These are phyloP conservation scores for Petroica traversi DNA, from an alignment of 2,113 vertebrate species.

Conservation along the genomic window DNA sequence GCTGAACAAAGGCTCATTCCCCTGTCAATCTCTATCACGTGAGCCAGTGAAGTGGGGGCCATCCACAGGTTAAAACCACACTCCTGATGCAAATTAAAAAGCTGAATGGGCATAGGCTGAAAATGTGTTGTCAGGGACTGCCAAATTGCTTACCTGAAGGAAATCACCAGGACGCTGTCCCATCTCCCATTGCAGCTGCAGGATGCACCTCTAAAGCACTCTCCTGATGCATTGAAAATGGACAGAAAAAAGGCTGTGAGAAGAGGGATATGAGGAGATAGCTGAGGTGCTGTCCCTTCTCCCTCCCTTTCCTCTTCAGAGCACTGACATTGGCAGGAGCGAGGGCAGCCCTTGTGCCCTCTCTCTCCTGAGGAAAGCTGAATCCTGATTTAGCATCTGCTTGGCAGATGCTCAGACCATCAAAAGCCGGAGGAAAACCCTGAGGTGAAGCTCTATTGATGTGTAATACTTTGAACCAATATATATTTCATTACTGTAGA, in stretches of 20 bases:
- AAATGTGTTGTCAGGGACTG: not conserved
- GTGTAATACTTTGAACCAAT: not conserved
- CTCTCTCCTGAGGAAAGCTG: not conserved
- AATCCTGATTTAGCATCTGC: not conserved
- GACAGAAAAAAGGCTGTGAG: not conserved
- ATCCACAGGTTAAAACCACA: not conserved
- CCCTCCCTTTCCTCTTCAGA: not conserved
- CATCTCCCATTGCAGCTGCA: not conserved
- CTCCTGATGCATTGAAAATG: not conserved
- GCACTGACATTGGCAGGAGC: not conserved
- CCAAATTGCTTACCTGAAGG: not conserved
- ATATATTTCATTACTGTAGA: slow-evolving; percentile 35
- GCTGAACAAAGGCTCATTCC: not conserved
- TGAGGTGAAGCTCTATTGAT: slow-evolving; percentile 1
- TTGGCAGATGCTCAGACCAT: not conserved
- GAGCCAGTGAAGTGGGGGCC: not conserved
- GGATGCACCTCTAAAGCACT: not conserved
- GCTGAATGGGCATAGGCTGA: rapidly evolving
- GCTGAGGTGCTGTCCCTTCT: not conserved
- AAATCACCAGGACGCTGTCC: not conserved
- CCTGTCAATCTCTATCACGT: not conserved
- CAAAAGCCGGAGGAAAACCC: not conserved
- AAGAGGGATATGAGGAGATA: not conserved
- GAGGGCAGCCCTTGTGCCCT: rapidly evolving
- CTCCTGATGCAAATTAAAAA: not conserved